Conservation (phyloP, 2,113 vertebrate genomes). For the Hystrix cristata region DNA sequence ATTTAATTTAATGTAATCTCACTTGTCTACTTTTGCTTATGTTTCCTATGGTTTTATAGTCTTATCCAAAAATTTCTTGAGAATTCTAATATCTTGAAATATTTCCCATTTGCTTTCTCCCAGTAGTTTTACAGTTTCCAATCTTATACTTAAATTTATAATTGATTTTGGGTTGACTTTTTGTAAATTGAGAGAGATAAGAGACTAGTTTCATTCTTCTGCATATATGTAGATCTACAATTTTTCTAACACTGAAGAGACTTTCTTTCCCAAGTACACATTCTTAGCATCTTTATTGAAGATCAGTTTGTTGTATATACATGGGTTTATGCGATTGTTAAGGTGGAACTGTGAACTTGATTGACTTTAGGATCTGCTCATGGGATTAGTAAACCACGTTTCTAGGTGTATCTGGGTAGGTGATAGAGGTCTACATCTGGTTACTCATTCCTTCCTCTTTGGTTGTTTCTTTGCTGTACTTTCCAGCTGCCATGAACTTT, state of each 20-base stretch:
- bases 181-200: not conserved
- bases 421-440: not conserved
- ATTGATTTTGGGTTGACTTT: not conserved
- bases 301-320: not conserved
- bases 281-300: not conserved
- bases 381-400: not conserved
- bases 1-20: not conserved
- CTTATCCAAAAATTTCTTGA: not conserved
- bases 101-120: not conserved
- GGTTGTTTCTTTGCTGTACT: not conserved
- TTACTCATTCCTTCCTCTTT: not conserved
- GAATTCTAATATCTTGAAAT: not conserved
- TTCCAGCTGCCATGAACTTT: not conserved
- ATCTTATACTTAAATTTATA: not conserved
- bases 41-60: not conserved
- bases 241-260: not conserved
- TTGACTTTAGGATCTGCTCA: not conserved
- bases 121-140: not conserved
- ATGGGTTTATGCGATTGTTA: not conserved
- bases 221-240: not conserved
- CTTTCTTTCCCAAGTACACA: not conserved
- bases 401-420: not conserved
- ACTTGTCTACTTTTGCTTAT: not conserved
- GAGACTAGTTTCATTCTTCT: not conserved
- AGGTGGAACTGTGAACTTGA: not conserved